Evolutionary conservation across 2,113 vertebrate genomes (phyloP).

Genomic region (Xiphorhynchus elegans): DNA sequence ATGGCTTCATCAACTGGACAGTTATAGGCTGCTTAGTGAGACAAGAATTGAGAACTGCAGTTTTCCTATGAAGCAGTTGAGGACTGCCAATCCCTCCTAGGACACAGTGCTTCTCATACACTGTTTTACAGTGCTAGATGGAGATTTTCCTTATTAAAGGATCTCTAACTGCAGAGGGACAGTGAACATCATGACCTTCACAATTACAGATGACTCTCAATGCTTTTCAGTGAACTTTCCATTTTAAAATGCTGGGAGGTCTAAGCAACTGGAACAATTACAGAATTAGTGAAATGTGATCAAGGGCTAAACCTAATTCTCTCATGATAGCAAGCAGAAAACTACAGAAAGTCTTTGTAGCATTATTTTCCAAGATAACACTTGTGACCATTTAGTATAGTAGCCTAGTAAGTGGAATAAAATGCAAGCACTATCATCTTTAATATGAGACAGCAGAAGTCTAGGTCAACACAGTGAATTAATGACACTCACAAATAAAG

Average conservation of each 20-base stretch:
- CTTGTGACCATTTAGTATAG: not conserved
- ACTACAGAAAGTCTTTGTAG: not conserved
- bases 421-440: slow-evolving; percentile 29
- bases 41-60: not conserved
- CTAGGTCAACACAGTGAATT: slow-evolving; percentile 39
- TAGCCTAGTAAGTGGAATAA: slow-evolving; percentile 33
- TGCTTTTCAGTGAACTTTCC: not conserved
- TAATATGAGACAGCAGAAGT: slow-evolving; percentile 43
- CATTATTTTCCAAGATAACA: not conserved
- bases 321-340: not conserved
- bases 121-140: not conserved
- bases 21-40: not conserved
- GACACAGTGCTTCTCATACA: not conserved
- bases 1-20: not conserved
- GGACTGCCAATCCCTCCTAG: not conserved
- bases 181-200: not conserved
- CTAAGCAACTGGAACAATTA: slow-evolving; percentile 21
- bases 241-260: slow-evolving; percentile 26
- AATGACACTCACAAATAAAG: slow-evolving; percentile 30
- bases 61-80: not conserved
- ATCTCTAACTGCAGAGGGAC: not conserved
- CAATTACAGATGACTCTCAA: not conserved
- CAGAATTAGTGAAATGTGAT: not conserved
- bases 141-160: not conserved
- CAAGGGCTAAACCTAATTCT: not conserved